Base-by-base conservation (phyloP, 2,113 vertebrate species). In the Python bivittatus region DNA sequence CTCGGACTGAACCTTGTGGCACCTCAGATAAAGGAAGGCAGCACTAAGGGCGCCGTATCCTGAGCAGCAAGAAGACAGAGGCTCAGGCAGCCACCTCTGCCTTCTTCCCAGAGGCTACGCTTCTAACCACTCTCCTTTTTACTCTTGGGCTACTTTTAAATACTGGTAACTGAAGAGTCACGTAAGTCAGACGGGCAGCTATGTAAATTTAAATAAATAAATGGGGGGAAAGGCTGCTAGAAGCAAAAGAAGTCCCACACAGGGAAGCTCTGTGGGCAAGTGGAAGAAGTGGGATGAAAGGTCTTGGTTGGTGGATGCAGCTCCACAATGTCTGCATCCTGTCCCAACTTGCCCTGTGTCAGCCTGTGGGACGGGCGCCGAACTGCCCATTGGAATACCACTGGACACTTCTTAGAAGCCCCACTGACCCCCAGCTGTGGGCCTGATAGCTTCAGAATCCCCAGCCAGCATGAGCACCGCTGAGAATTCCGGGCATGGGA, bases 281-380 rank as follows among this genome's bases (percentile, higher is more conserved):
- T 88, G 91, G 44, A 93, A 92, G 92, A 93, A 95, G 94, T 92
- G 87, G 93, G 94, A 90, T 88, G 89, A 92, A 95, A 96, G 93
- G 92, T 5, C 90, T 93, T 94, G 93, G 95, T 90, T 94, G 91
- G 92, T 93, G 94, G 96, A 92, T 95, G 95, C 91, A 95, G 95
- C 94, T 90, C 92, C 92, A 94, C 93, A 94, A 93, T 94, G 94
- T 94, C 94, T 95, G 94, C 93, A 93, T 95, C 38, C 92, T 27
- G 94, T 95, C 96, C 94, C 93, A 93, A 94, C 95, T 94, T 2
- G 1, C 95, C 95, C 95, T 94, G 95, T 92, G 92, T 93, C 86
- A 91, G 95, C 93, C 93, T 91, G 94, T 10, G 72, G 83, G 85
- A 92, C 94, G 48, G 5, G 48, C 48, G 7, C 48, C 7, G 48